phyloP scores from a whole-genome alignment of 2,113 vertebrate species.

The Hemiprocne comata region DNA sequence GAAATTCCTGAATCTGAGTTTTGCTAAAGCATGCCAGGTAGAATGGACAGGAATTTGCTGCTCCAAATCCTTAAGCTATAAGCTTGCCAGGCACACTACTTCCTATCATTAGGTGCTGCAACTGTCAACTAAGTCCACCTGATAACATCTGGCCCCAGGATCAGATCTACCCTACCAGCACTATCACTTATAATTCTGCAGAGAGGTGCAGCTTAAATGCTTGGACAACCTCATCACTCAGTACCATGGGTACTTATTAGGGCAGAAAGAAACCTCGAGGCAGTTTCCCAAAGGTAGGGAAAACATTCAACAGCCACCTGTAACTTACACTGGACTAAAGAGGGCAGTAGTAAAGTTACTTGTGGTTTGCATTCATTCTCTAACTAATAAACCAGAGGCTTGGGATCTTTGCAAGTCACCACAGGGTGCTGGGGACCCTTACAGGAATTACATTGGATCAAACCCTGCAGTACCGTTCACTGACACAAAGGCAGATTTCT shows the following conservation, averaged over 20 bases:
- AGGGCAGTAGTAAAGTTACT: neutral
- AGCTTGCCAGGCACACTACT: neutral
- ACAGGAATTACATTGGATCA: neutral
- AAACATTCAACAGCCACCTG: fast-evolving
- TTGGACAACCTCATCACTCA: neutral
- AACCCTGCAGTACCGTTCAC: neutral
- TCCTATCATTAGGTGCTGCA: neutral
- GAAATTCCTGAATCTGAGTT: neutral
- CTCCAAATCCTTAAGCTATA: neutral
- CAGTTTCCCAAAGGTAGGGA: neutral
- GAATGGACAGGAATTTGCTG: neutral
- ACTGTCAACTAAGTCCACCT: neutral
- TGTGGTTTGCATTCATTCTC: neutral
- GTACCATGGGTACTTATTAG: fast-evolving
- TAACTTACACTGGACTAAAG: neutral
- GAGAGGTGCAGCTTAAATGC: neutral
- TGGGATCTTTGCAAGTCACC: neutral
- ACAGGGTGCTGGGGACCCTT: neutral
- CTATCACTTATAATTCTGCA: neutral
- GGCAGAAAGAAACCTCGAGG: neutral
- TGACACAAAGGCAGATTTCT: neutral
- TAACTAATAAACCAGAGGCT: no score
- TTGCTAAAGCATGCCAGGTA: neutral
- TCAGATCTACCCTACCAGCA: neutral
- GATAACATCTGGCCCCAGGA: neutral